Evolutionary conservation across 2,113 vertebrate species (phyloP).

Genomic region (Xiphophorus hellerii): DNA sequence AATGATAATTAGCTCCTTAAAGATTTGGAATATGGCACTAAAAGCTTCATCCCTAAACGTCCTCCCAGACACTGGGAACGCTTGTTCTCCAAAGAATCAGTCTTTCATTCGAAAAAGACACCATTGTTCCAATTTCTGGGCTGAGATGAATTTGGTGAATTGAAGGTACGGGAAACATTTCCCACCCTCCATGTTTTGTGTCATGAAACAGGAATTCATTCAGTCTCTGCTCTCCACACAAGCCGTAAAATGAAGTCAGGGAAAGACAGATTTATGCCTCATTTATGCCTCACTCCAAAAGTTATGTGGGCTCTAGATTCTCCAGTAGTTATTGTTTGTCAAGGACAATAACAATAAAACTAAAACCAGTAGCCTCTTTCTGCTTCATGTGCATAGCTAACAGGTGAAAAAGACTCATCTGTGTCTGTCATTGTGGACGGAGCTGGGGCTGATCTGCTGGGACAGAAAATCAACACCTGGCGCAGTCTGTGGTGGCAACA

Average conservation of each 20-base stretch:
- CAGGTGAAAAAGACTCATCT: constrained; percentile 36
- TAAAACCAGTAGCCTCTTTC: constrained; percentile 41
- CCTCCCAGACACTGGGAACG: constrained; percentile 15
- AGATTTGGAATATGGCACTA: constrained; percentile 23
- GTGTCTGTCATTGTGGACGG: constrained; percentile 38
- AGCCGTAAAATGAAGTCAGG: constrained; percentile 2
- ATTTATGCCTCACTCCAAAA: constrained; percentile 40
- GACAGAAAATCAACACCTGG: constrained; percentile 69
- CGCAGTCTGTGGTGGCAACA: constrained; percentile 38
- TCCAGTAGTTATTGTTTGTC: constrained; percentile 10
- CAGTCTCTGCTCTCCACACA: not conserved
- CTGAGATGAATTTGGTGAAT: constrained; percentile 39
- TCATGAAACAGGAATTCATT: constrained; percentile 51
- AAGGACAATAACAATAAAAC: constrained; percentile 25
- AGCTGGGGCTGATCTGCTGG: constrained; percentile 45
- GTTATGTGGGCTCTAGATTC: constrained; percentile 29
- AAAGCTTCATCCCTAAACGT: constrained; percentile 44
- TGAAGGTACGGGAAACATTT: constrained; percentile 54
- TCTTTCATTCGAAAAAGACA: constrained; percentile 49
- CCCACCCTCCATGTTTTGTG: constrained; percentile 40
- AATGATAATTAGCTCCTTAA: constrained; percentile 23
- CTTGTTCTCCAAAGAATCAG: constrained; percentile 62
- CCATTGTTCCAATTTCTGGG: constrained; percentile 57
- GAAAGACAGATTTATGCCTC: constrained; percentile 15
- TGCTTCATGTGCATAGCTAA: constrained; percentile 47